Evolutionary conservation across 2,113 vertebrate species (phyloP).

Genomic region (Eolophus roseicapilla): DNA sequence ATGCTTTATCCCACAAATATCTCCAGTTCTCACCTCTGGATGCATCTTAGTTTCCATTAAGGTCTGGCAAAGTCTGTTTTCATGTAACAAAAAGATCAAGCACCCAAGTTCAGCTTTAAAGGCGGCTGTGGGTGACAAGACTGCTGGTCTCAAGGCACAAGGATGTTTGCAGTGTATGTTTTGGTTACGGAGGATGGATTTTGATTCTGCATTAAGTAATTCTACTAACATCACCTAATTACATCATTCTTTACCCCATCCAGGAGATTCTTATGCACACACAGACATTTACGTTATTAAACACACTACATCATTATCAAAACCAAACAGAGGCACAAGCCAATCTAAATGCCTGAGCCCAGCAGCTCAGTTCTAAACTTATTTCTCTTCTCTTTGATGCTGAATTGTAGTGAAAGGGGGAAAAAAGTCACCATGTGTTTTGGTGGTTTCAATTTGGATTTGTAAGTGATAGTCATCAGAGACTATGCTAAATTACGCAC

Average conservation of each 20-base stretch:
- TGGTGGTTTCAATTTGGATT: not conserved
- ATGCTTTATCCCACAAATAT: not conserved
- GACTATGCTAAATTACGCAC: not conserved
- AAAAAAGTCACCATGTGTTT: not conserved
- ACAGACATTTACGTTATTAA: not conserved
- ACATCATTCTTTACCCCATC: not conserved
- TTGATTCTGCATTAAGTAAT: not conserved
- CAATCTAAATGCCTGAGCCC: not conserved
- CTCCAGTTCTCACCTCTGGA: not conserved
- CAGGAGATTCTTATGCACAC: not conserved
- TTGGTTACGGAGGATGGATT: not conserved
- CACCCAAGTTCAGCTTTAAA: not conserved
- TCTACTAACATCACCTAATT: not conserved
- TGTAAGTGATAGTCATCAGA: not conserved
- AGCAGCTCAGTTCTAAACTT: not conserved
- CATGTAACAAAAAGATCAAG: not conserved
- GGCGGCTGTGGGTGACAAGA: not conserved
- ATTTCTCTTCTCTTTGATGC: not conserved
- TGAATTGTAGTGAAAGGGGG: not conserved
- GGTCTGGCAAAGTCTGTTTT: not conserved
- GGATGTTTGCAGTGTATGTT: not conserved
- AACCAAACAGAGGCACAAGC: not conserved
- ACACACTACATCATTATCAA: not conserved
- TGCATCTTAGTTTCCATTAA: not conserved
- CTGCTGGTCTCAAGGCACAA: not conserved